Evolutionary conservation across 2,888 invertebrate species (phyloP), one percentile per base, ranked within the genome.

Genomic region (Tridacna crocea): DNA sequence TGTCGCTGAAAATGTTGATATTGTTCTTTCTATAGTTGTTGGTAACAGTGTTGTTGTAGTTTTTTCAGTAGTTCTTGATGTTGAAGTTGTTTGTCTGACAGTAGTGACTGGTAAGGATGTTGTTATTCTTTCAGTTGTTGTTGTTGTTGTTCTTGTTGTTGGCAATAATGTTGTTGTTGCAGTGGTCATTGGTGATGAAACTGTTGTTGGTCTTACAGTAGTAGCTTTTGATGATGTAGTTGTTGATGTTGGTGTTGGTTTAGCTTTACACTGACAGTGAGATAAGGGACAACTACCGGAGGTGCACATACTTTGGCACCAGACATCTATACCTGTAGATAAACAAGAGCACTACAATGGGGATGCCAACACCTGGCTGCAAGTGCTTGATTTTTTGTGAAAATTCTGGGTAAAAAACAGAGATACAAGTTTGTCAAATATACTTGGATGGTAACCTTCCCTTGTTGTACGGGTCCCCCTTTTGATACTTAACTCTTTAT

Each of bases 251-350:
- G 65, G 17, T 48, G 74, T 47, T 75, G 51, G 51, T 46, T 73
- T 55, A 6, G 61, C 36, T 27, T 22, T 58, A 75, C 83, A 83
- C 72, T 75, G 77, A 75, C 83, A 83, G 60, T 83, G 78, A n/a
- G 80, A 65, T 36, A 51, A 36, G 27, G 77, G 78, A 72, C 83
- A 83, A n/a, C 66, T 51, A 15, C 80, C 78, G 22, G 68, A 72
- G 10, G 73, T 48, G 61, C 83, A 83, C 0, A 66, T 55, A 60
- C 60, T 76, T 65, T 83, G 72, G 72, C 83, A 83, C 83, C 83
- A 83, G 22, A n/a, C 61, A 61, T 77, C 47, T 77, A 83, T 80
- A 19, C 83, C 83, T 83, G 46, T 36, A 36, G 36, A 36, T 36
- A 36, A 8, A 36, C n/a, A n/a, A n/a, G n/a, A n/a, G n/a, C n/a